phyloP scores from a whole-genome alignment of 1,140 invertebrate genomes.

The Cephus cinctus region DNA sequence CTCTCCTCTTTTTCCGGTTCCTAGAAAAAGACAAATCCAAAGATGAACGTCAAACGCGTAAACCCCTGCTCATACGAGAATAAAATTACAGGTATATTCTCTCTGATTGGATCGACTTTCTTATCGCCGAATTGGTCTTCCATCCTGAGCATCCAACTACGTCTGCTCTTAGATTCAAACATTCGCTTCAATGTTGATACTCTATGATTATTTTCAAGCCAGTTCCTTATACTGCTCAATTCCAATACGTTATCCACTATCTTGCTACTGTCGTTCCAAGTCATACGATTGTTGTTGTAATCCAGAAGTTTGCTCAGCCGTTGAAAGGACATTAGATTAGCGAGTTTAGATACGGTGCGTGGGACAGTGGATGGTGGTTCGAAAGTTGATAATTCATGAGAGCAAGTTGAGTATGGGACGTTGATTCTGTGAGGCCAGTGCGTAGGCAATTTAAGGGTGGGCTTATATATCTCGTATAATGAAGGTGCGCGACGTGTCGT shows the following conservation, averaged over 20 bases:
- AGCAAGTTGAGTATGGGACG: not conserved
- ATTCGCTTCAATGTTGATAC: not conserved
- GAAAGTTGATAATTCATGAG: not conserved
- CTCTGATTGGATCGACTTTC: too few species aligned
- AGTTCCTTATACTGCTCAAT: not conserved
- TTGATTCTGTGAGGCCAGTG: not conserved
- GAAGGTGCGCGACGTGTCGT: not conserved
- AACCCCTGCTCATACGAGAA: too few species aligned
- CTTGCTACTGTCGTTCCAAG: not conserved
- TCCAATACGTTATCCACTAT: not conserved
- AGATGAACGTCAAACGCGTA: too few species aligned
- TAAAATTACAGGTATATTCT: too few species aligned
- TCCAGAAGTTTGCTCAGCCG: not conserved
- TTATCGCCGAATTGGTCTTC: too few species aligned
- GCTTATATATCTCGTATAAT: not conserved
- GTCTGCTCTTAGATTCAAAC: not conserved
- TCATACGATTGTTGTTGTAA: not conserved
- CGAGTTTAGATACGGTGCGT: not conserved
- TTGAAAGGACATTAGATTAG: slow-evolving; percentile 1
- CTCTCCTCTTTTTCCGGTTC: slow-evolving; percentile 47
- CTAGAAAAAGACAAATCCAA: slow-evolving; percentile 26
- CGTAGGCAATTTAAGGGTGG: not conserved
- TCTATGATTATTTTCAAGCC: not conserved
- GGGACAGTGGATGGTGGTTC: not conserved
- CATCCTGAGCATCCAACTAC: too few species aligned